A percentile compares a stretch with the other conserved stretches of the same genome.
These are phyloP conservation scores for Colletes latitarsis DNA, from an alignment of 1,140 invertebrate species.

Conservation along the genomic window DNA sequence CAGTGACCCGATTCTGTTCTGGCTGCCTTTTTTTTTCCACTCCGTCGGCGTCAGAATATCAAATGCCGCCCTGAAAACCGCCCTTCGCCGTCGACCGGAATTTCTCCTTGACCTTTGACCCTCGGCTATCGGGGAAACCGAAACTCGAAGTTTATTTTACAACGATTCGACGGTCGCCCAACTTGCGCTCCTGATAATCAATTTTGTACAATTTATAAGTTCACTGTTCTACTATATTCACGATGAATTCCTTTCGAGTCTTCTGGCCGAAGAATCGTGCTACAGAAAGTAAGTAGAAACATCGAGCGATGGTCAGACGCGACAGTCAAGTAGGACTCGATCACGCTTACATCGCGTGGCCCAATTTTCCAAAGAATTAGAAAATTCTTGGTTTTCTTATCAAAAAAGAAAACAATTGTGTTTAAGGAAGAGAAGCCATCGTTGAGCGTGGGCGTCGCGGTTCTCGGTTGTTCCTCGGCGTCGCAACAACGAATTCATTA, in stretches of 20 bases:
- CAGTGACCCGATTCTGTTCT: slow-evolving; percentile 18
- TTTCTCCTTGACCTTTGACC: slow-evolving; percentile 6
- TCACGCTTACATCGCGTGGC: no score
- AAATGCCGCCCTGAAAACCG: neutral
- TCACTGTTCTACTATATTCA: no score
- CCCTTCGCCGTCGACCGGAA: neutral
- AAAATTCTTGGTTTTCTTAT: no score
- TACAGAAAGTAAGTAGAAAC: no score
- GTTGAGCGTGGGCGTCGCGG: neutral
- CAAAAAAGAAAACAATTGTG: neutral
- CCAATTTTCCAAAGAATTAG: no score
- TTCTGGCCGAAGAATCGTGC: neutral
- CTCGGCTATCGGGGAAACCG: neutral
- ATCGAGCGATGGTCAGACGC: no score
- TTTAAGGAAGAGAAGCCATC: neutral
- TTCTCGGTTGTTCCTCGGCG: slow-evolving; percentile 3
- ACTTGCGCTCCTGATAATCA: no score
- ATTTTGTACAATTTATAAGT: no score
- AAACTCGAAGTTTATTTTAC: neutral
- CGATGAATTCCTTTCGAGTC: no score
- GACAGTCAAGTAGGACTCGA: no score
- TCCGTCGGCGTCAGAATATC: slow-evolving; percentile 25
- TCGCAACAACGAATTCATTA: slow-evolving; percentile 48
- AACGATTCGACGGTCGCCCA: neutral
- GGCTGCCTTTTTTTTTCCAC: neutral